Base-by-base conservation (phyloP, 2,888 invertebrate species). In the Acanthoscelides obtectus region DNA sequence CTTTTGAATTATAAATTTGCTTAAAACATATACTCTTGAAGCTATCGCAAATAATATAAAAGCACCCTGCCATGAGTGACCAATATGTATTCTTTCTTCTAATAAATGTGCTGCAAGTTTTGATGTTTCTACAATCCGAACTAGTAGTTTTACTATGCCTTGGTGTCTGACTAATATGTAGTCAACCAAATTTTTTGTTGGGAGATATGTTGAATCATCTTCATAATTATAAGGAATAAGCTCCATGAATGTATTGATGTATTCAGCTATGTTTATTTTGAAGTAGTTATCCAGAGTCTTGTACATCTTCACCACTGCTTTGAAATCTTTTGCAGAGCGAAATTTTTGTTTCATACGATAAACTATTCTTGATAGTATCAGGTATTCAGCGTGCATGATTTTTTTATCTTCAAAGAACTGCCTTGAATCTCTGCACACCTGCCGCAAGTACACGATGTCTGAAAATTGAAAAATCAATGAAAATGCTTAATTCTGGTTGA, bases 291-390 rank as follows among this genome's bases (percentile, higher is more conserved):
- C 78, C 71, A 88, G 77, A 1, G 84, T 83, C 76, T 84, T 83
- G 72, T 86, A 86, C 0, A 87, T 77, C 80, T 87, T 87, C 74
- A 85, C 85, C 82, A 88, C 82, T 22, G 81, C 79, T 76, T 87
- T 87, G n/a, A 88, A 81, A 25, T 87, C 87, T 74, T 87, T 88
- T 22, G 87, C 86, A 64, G 78, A 83, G 65, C 88, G 82, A 79
- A 88, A 87, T 81, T 88, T 88, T 70, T 82, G 82, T 78, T 88
- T 88, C 86, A 79, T 77, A 21, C 79, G 74, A 69, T 80, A 79
- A 6, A 78, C 69, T 66, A 77, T 77, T 74, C 76, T 72, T 20
- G 75, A 76, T 6, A 88, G 77, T 63, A 87, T 73, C 1, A 85
- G 83, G 19, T 85, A 84, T 79, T 88, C 88, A 0, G 76, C 76